Evolutionary conservation across 2,888 invertebrate species (phyloP).

Genomic region (Thera obeliscata): DNA sequence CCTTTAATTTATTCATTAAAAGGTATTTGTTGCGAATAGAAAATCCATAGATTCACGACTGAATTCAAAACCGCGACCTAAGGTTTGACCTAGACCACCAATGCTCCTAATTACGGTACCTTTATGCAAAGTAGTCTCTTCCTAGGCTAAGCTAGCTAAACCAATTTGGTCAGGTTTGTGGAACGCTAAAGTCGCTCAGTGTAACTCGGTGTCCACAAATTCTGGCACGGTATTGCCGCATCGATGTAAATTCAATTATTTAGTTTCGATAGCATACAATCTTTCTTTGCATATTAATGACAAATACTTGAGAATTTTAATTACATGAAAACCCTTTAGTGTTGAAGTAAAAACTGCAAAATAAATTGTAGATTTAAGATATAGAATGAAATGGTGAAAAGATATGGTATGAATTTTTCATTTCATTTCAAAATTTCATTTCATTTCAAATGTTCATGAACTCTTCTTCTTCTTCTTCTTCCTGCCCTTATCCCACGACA

Average conservation of each 20-base stretch:
- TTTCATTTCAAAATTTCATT: too few species aligned
- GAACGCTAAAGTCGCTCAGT: neutral
- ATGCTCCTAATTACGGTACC: too few species aligned
- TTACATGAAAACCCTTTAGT: too few species aligned
- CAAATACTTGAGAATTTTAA: neutral
- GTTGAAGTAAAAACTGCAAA: neutral
- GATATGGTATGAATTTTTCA: too few species aligned
- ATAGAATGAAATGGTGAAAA: too few species aligned
- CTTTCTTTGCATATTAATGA: neutral
- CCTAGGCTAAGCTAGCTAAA: neutral
- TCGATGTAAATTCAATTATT: neutral
- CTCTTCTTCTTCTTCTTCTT: neutral
- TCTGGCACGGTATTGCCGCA: neutral
- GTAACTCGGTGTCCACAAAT: slow-evolving; percentile 10
- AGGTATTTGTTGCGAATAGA: too few species aligned
- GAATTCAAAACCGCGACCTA: too few species aligned
- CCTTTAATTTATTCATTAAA: too few species aligned
- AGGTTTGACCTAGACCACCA: too few species aligned
- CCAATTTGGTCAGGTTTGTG: neutral
- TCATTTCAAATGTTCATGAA: too few species aligned
- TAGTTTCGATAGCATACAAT: neutral
- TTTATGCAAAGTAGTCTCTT: neutral
- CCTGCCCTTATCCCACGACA: too few species aligned
- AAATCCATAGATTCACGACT: too few species aligned
- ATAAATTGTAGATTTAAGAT: neutral